Conservation (phyloP, 2,888 invertebrate genomes). For the Caenorhabditis angaria region DNA sequence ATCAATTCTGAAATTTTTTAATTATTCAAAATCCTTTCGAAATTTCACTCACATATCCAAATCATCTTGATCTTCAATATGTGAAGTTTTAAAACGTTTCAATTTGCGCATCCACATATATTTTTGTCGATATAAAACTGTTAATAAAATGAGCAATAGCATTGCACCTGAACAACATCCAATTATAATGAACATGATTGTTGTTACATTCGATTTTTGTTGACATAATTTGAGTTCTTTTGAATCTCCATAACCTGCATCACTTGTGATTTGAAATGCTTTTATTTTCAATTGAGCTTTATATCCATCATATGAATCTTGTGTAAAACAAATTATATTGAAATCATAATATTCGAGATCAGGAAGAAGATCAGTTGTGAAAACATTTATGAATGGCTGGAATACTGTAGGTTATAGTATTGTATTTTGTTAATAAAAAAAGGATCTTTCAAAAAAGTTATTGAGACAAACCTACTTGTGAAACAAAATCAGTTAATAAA, state of each 20-base stretch:
- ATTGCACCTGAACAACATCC: conserved; percentile 61
- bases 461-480: conserved; percentile 36
- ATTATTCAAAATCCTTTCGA: conserved; percentile 4
- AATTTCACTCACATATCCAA: conserved; percentile 47
- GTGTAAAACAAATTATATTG: conserved; percentile 39
- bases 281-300: conserved; percentile 36
- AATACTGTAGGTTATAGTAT: background rate
- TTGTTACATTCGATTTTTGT: conserved; percentile 38
- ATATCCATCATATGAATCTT: conserved; percentile 42
- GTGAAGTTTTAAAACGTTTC: conserved; percentile 49
- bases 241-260: conserved; percentile 15
- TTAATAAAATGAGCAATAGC: conserved; percentile 58
- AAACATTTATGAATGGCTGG: conserved; percentile 33
- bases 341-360: conserved; percentile 38
- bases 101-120: conserved; percentile 64
- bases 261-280: conserved; percentile 27
- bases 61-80: conserved; percentile 37
- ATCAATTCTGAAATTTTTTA: conserved; percentile 52
- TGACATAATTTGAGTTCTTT: conserved; percentile 26
- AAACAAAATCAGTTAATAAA: conserved; percentile 56
- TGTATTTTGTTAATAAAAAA: background rate
- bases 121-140: conserved; percentile 62
- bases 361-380: conserved; percentile 28
- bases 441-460: background rate
- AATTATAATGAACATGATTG: conserved; percentile 62